These are phyloP conservation scores for Nematolebias whitei DNA, from an alignment of 2,113 vertebrate species.

Conservation along the genomic window DNA sequence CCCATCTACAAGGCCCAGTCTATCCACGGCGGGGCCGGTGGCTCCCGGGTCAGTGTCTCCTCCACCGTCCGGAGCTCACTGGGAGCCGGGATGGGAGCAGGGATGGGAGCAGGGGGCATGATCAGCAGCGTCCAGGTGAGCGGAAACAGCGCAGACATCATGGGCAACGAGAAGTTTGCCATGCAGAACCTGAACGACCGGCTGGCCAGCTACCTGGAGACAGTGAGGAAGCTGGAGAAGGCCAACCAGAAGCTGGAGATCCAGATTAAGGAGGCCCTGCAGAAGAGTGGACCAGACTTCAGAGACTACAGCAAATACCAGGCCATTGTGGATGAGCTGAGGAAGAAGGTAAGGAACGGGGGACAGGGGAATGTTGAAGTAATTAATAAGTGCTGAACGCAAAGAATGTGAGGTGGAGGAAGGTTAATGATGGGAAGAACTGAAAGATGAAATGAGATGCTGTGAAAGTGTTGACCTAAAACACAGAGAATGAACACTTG, in stretches of 20 bases:
- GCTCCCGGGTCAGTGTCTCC: conserved; percentile 68
- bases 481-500: no score
- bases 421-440: not conserved
- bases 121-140: conserved; percentile 71
- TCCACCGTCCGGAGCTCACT: conserved; percentile 40
- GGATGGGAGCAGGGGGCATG: conserved; percentile 57
- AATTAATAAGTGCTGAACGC: conserved; percentile 18
- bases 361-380: not conserved
- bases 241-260: conserved; percentile 81
- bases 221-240: conserved; percentile 81
- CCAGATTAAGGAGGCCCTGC: conserved; percentile 82
- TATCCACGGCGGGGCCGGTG: conserved; percentile 73
- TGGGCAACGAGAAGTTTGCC: conserved; percentile 84
- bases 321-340: conserved; percentile 77
- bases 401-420: conserved; percentile 2
- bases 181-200: conserved; percentile 85
- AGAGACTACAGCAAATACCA: conserved; percentile 84
- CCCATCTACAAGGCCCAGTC: conserved; percentile 66
- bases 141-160: conserved; percentile 70
- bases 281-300: conserved; percentile 80
- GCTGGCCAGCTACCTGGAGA: conserved; percentile 82
- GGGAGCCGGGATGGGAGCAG: conserved; percentile 47
- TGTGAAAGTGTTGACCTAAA: conserved; percentile 3
- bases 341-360: conserved; percentile 77
- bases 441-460: conserved; percentile 26